Evolutionary conservation across 2,888 invertebrate genomes (phyloP).

Genomic region (Orthonychiurus folsomi): DNA sequence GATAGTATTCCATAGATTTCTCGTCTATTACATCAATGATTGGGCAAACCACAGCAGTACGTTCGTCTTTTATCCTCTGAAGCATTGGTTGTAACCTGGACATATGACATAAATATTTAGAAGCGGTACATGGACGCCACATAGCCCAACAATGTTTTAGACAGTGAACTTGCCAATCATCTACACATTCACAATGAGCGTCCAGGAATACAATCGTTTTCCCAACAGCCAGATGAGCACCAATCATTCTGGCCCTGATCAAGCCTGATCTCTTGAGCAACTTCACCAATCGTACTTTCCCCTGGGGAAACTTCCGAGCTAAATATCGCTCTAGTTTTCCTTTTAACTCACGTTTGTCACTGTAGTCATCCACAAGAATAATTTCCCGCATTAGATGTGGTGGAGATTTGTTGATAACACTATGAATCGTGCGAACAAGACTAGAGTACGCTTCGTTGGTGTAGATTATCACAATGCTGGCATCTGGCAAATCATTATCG

Average conservation of each 20-base stretch:
- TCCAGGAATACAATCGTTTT: slow-evolving; percentile 79
- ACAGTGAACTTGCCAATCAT: slow-evolving; percentile 64
- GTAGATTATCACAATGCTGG: slow-evolving; percentile 77
- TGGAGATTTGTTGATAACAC: slow-evolving; percentile 70
- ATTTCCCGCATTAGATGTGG: slow-evolving; percentile 72
- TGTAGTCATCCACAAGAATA: slow-evolving; percentile 88
- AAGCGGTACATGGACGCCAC: too few relatives aligned
- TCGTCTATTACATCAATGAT: slow-evolving; percentile 85
- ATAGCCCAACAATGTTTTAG: too few relatives aligned
- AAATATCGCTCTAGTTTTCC: slow-evolving; percentile 73
- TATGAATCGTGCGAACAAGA: slow-evolving; percentile 74
- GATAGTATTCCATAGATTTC: slow-evolving; percentile 64
- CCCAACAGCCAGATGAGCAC: slow-evolving; percentile 71
- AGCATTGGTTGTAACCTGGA: slow-evolving; percentile 72
- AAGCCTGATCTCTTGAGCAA: slow-evolving; percentile 44
- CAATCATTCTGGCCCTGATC: slow-evolving; percentile 64
- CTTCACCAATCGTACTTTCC: slow-evolving; percentile 62
- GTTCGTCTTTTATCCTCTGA: slow-evolving; percentile 69
- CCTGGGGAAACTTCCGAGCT: slow-evolving; percentile 56
- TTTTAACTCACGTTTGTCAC: slow-evolving; percentile 57
- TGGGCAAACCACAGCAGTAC: slow-evolving; percentile 75
- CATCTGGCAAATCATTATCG: slow-evolving; percentile 58
- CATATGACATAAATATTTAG: slow-evolving; percentile 7
- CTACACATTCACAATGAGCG: slow-evolving; percentile 79
- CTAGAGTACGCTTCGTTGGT: slow-evolving; percentile 85